Evolutionary conservation across 1,140 invertebrate genomes (phyloP), one percentile per base, ranked within the genome.

Genomic region (Drosophila kurseongensis): DNA sequence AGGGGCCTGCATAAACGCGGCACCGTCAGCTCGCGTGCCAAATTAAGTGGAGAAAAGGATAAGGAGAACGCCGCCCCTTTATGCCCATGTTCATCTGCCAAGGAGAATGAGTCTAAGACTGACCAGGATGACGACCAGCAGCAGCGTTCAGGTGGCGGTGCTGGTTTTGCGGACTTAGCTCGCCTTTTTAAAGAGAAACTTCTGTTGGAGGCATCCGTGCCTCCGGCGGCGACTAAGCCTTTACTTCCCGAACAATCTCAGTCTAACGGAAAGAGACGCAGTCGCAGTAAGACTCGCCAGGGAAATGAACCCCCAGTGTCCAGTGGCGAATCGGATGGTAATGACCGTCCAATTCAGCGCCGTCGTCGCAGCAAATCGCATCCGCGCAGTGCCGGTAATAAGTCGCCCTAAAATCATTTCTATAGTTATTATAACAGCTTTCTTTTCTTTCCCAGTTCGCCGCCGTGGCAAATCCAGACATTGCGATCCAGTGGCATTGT

Each of bases 401-500:
- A 6, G 29, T 12, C 4, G 5, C 0, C n/a, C 10, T 18, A 4
- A 23, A 35, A 42, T 5, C 6, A 35, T 13, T n/a, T 10, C 56
- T 35, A 36, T 61, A 29, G 6, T 9, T 38, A 18, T 6, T 5
- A 14, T 42, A 16, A 5, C 16, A 0, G 7, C 8, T 27, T n/a
- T 29, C 7, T 14, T 10, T 27, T 7, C 10, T 0, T 12, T 38
- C 42, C 18, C 35, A 80, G 80, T 14, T 38, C 55, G 40, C n/a
- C 29, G 58, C 6, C 55, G 52, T 48, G 23, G 42, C 1, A 75
- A 63, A 35, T 45, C 58, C 9, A 71, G 51, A 27, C 14, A 71
- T 42, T 66, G 23, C 75, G 96, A 96, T 91, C 96, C 96, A 47
- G 96, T 97, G 3, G 93, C 94, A 10, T 91, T 96, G 9, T 97